Percentiles rank a stretch among this genome's conserved stretches.
phyloP scores from a whole-genome alignment of 1,140 invertebrate genomes.

The Drosophila arizonae region DNA sequence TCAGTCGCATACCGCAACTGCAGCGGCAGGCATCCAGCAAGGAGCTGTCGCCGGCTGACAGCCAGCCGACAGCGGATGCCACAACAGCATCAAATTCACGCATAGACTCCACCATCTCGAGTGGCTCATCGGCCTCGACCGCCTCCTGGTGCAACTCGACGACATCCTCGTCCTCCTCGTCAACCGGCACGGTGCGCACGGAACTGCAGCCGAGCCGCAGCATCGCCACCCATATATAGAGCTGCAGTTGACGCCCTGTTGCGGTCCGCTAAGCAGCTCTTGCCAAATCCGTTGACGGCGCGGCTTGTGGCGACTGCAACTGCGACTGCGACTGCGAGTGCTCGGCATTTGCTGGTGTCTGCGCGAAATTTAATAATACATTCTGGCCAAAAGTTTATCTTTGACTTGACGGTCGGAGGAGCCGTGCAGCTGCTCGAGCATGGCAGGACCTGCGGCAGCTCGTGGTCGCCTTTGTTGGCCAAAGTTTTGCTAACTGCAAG shows the following conservation, averaged over 20 bases:
- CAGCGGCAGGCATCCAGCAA: constrained; percentile 62
- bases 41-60: constrained; percentile 38
- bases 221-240: constrained; percentile 70
- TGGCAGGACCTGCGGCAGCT: constrained; percentile 9
- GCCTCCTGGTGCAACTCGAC: constrained; percentile 50
- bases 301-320: constrained; percentile 1
- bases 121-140: constrained; percentile 56
- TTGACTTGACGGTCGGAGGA: constrained; percentile 33
- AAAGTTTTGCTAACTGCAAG: constrained; percentile 24
- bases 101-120: constrained; percentile 63
- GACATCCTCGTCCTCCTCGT: constrained; percentile 65
- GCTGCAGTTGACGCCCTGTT: constrained; percentile 17
- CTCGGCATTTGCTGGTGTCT: constrained; percentile 46
- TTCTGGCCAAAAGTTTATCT: constrained; percentile 72
- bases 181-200: constrained; percentile 78
- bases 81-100: constrained; percentile 38
- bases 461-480: constrained; percentile 22
- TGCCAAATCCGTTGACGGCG: constrained; percentile 47
- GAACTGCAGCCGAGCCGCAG: constrained; percentile 62
- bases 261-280: constrained; percentile 33
- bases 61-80: constrained; percentile 19
- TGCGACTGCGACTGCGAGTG: constrained; percentile 1
- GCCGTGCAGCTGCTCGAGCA: constrained; percentile 14
- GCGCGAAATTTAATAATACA: constrained; percentile 74
- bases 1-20: constrained; percentile 67